Base-by-base conservation (phyloP, 53 echinoderm and acorn worm species). In the Apostichopus leukothele region DNA sequence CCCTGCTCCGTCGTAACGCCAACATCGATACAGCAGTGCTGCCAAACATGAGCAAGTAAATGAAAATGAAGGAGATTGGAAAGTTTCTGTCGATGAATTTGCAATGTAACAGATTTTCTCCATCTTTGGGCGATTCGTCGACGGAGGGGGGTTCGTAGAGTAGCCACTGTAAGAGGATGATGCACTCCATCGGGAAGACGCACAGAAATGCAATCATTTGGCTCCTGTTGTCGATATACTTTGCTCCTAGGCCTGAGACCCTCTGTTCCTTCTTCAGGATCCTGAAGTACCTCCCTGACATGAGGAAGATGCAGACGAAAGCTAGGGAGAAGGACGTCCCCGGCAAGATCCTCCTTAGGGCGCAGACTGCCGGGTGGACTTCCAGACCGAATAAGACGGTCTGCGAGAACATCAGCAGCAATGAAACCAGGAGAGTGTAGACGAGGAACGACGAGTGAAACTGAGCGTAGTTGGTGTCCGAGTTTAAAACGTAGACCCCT, bases 81-180 rank as follows among this genome's bases (percentile, higher is more conserved):
- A 87, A 87, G 20, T 9, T 75, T 19, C 75, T 21, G 53, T 87
- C 74, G 52, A 87, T 75, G 50, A 67, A 18, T 14, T 4, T 3
- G 26, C 87, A 87, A 51, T 74, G 87, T 6, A 87, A 25, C 22
- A 11, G 9, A 50, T 52, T 51, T 51, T 19, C 18, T 54, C 14
- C 19, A 52, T 54, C 53, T 18, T 7, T 7, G 4, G 20, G 16
- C 6, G 22, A 10, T n/a, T 18, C 20, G 13, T 74, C 52, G 5
- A 51, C 16, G 7, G 12, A 81, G 18, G 94, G 90, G 1, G 89
- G 88, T 80, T 96, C 79, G 18, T 94, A 90, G 23, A 94, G 89
- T 26, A 96, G 57, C 96, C 94, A 94, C 84, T 96, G 94, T 0
- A 92, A 84, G 16, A 91, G 57, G 14, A 96, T 78, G 12, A 91